phyloP scores from a whole-genome alignment of 2,888 invertebrate genomes.

The Catocala nupta region DNA sequence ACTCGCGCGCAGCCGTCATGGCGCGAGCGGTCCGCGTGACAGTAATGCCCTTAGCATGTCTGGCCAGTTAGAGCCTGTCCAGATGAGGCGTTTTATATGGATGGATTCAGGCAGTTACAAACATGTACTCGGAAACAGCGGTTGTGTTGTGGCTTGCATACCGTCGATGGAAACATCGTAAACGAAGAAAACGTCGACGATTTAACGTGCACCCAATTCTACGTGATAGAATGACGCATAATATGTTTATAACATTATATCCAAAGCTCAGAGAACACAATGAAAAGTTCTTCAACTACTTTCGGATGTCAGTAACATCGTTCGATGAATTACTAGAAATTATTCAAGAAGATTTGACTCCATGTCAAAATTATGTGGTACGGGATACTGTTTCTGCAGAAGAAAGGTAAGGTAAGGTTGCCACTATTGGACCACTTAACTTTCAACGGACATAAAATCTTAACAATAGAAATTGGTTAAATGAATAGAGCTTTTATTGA shows the following conservation, averaged over 20 bases:
- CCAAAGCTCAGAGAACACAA: slow-evolving; percentile 34
- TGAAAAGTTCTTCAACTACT: slow-evolving; percentile 42
- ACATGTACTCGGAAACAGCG: slow-evolving; percentile 19
- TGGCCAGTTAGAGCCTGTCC: no score
- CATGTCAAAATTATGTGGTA: slow-evolving; percentile 15
- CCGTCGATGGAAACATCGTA: slow-evolving; percentile 13
- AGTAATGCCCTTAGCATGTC: no score
- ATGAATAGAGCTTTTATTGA: no score
- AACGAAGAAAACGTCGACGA: slow-evolving; percentile 14
- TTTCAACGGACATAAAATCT: no score
- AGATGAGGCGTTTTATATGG: not conserved
- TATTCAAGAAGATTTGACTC: slow-evolving; percentile 24
- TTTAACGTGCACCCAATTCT: slow-evolving; percentile 31
- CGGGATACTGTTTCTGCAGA: slow-evolving; percentile 27
- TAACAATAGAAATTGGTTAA: no score
- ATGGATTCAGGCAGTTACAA: slow-evolving; percentile 13
- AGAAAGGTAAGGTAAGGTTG: no score
- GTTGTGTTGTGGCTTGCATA: slow-evolving; percentile 24
- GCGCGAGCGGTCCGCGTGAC: no score
- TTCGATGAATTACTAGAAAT: slow-evolving; percentile 19
- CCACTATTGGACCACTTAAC: no score
- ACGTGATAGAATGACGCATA: slow-evolving; percentile 39
- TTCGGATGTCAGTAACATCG: slow-evolving; percentile 35
- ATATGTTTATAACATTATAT: slow-evolving; percentile 42
- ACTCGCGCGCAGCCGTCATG: no score